phyloP scores from a whole-genome alignment of 2,888 invertebrate species.

The Apamea monoglypha region DNA sequence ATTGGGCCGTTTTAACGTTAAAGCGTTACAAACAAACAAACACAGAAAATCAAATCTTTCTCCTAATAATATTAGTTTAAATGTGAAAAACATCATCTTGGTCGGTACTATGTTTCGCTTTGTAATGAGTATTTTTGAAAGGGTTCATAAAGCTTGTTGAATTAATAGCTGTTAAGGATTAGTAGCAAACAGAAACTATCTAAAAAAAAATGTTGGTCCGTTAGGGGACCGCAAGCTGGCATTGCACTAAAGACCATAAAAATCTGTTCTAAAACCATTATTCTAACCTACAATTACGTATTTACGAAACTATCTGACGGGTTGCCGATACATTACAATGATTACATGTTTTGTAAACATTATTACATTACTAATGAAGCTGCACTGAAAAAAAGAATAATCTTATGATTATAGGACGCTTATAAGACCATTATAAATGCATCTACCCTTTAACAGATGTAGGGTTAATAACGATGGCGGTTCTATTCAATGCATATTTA shows the following conservation, averaged over 20 bases:
- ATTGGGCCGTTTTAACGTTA: too few species aligned
- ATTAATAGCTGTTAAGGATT: background rate
- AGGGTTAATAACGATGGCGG: slow-evolving; percentile 74
- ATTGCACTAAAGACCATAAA: slow-evolving; percentile 29
- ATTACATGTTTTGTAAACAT: slow-evolving; percentile 82
- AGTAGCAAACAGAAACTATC: background rate
- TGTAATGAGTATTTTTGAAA: background rate
- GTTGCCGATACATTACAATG: slow-evolving; percentile 77
- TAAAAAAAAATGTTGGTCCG: background rate
- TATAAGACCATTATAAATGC: slow-evolving; percentile 88
- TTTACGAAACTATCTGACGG: slow-evolving; percentile 79
- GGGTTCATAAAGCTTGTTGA: background rate
- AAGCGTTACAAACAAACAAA: too few species aligned
- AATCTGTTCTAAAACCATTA: slow-evolving; percentile 57
- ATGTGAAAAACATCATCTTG: background rate
- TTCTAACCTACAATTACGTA: slow-evolving; percentile 83
- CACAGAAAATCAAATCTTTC: too few species aligned
- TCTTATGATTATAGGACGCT: slow-evolving; percentile 86
- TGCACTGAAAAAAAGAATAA: slow-evolving; percentile 89
- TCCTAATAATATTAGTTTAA: too few species aligned
- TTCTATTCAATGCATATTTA: slow-evolving; percentile 74
- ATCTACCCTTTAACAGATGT: slow-evolving; percentile 86
- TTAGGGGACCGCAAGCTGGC: slow-evolving; percentile 16
- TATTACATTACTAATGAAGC: slow-evolving; percentile 85
- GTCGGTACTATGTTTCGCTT: background rate